Base-by-base conservation (phyloP, 2,113 vertebrate species). In the Embiotoca jacksoni region DNA sequence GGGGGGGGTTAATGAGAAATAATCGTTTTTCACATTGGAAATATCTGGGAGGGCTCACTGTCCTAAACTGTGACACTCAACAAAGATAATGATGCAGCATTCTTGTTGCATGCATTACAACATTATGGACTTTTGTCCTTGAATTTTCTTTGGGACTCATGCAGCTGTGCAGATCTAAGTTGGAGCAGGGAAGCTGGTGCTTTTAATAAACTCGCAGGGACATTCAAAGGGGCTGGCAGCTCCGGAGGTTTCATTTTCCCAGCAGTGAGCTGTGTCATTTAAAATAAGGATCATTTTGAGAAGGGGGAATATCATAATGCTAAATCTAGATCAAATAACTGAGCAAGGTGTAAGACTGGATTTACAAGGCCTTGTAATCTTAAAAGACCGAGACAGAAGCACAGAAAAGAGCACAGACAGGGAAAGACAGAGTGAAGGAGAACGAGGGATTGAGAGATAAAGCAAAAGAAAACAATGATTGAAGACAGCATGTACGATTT, bases 181-280 rank as follows among this genome's bases (percentile, higher is more conserved):
- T 80, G 82, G 83, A 92, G 87, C 69, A 73, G 74, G 85, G 82
- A 90, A 90, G 89, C 89, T 84, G 91, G 87, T 92, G 87, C 92
- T 93, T 92, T 94, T 93, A 94, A 93, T 93, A 93, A 94, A 92
- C 88, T 91, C 88, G 63, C 79, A 57, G 85, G 88, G 89, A 91
- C 88, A 91, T 90, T 90, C 82, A 89, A 87, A 91, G 88, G 81
- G 88, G 82, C 88, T 92, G 91, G 92, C 92, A 93, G 91, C 89
- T 56, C 83, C 69, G 62, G 84, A 81, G 89, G 90, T 92, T 94
- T 93, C 82, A 92, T 92, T 92, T 93, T 90, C 90, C 83, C 88
- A 72, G 87, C 91, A 88, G 89, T 91, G 91, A 91, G 89, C 90
- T 75, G 86, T 91, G 92, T 91, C 91, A 85, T 91, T 94, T 91